Evolutionary conservation across 2,797 vertebrate species (phyloP).

Genomic region (Xenops minutus): DNA sequence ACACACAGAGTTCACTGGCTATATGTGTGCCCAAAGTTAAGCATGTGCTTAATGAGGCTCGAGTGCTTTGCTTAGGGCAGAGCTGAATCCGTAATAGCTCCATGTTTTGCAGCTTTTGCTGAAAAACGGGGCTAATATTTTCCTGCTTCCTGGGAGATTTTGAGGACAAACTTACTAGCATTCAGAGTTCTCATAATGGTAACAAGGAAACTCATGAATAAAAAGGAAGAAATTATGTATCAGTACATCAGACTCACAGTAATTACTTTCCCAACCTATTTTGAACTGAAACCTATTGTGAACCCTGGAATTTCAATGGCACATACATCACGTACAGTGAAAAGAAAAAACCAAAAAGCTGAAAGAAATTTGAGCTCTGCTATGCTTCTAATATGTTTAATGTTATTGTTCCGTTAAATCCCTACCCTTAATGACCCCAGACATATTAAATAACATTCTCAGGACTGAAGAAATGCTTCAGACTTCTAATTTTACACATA

Average conservation of each 20-base stretch:
- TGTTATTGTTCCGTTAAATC: slow-evolving; percentile 52
- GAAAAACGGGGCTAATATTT: background rate
- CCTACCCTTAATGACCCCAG: slow-evolving; percentile 48
- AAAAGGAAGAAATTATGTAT: background rate
- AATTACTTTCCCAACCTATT: background rate
- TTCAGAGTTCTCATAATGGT: background rate
- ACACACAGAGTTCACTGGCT: slow-evolving; percentile 40
- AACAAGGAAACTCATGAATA: background rate
- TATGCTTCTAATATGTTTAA: slow-evolving; percentile 51
- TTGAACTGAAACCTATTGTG: background rate
- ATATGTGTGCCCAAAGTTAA: slow-evolving; percentile 47
- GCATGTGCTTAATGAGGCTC: slow-evolving; percentile 61
- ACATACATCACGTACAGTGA: background rate
- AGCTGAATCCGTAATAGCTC: slow-evolving; percentile 31
- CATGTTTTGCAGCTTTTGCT: slow-evolving; percentile 23
- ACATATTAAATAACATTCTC: slow-evolving; percentile 53
- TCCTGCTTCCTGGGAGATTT: slow-evolving; percentile 18
- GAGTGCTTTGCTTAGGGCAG: slow-evolving; percentile 28
- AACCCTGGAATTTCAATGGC: background rate
- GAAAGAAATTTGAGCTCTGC: slow-evolving; percentile 29
- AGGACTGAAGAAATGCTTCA: slow-evolving; percentile 5
- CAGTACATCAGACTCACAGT: background rate
- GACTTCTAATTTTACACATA: slow-evolving; percentile 14
- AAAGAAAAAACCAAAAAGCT: background rate
- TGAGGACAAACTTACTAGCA: background rate